Base-by-base conservation (phyloP, 2,888 invertebrate genomes). In the Gastracanthus pulcherrimus region DNA sequence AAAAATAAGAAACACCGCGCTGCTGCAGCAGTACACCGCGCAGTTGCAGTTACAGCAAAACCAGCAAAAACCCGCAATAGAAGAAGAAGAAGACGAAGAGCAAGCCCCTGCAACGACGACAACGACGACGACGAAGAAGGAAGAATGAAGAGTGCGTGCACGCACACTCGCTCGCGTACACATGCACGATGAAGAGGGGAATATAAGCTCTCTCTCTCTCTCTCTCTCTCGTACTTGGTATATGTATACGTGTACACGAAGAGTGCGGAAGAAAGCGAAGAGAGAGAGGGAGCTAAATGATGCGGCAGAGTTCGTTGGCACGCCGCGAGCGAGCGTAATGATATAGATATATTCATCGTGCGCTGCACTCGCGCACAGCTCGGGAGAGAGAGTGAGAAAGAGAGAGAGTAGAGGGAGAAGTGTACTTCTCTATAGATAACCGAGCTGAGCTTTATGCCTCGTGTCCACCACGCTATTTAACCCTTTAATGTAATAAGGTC, bases 221-320 rank as follows among this genome's bases (percentile, higher is more conserved):
- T n/a, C n/a, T n/a, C n/a, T n/a, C n/a, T n/a, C n/a, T n/a, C n/a
- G n/a, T n/a, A n/a, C n/a, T n/a, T n/a, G n/a, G n/a, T n/a, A n/a
- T 48, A 41, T 41, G 41, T 41, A 41, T 45, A 45, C n/a, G n/a
- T n/a, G n/a, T n/a, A n/a, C 11, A 13, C 41, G 19, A 19, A 34
- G 6, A 41, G 67, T 31, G 29, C 29, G 34, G 29, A 31, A 45
- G 45, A 45, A 16, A 45, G 62, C 34, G 70, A 60, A n/a, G 62
- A 71, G 82, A 55, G 76, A 82, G 75, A 51, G 80, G 41, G 55
- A 80, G 76, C 62, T 62, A 79, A 76, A 72, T 82, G 76, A 78
- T 80, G 80, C 82, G 84, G 83, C 74, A 84, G 85, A 86, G 86
- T 86, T 85, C 86, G 86, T 85, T 85, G 86, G 84, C 85, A 85